Conservation (phyloP, 1,140 invertebrate species). For the Cepaea nemoralis region DNA sequence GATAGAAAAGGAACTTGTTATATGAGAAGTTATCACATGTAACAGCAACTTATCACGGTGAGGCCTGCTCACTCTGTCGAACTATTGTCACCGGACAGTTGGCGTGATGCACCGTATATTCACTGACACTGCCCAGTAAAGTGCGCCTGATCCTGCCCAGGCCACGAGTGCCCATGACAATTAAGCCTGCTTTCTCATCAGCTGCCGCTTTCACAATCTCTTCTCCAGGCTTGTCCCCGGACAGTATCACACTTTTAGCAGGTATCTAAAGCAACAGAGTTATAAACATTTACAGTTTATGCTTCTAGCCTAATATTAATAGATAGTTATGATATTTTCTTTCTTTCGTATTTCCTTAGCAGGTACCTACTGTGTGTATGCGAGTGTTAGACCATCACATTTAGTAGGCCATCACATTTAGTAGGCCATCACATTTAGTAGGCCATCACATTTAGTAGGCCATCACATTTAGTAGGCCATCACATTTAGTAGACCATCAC, state of each 20-base stretch:
- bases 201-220: conserved; percentile 39
- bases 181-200: conserved; percentile 31
- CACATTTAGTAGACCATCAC: no score
- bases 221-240: conserved; percentile 39
- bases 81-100: conserved; percentile 43
- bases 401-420: no score
- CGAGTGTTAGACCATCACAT: no score
- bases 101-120: conserved; percentile 50
- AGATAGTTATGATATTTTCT: no score
- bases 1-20: no score
- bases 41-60: not conserved
- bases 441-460: no score
- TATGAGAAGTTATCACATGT: no score
- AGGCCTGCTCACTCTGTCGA: not conserved
- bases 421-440: no score
- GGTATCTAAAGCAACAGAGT: conserved; percentile 33
- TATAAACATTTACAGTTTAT: not conserved
- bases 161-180: conserved; percentile 48
- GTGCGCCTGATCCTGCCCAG: conserved; percentile 44
- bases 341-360: no score
- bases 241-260: conserved; percentile 40
- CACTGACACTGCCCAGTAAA: conserved; percentile 52
- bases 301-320: no score
- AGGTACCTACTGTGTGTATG: no score
- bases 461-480: no score